Conservation (phyloP, 2,888 invertebrate species). For the Agonopterix subpropinquella region DNA sequence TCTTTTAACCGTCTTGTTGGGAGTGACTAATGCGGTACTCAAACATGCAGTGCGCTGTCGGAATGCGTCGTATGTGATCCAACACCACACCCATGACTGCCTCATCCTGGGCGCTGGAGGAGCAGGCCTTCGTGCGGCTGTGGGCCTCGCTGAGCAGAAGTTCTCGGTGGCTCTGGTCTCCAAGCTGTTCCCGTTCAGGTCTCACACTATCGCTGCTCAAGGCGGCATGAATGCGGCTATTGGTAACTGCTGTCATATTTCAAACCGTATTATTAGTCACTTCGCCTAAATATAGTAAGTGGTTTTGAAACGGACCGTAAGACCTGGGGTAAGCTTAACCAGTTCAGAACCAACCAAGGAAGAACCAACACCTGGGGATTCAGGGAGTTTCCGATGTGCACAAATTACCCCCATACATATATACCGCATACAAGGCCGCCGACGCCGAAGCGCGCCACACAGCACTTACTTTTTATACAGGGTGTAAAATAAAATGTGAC, state of each 20-base stretch:
- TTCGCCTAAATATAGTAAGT: background rate
- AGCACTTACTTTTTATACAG: too few relatives aligned
- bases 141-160: constrained; percentile 93
- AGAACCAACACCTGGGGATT: too few relatives aligned
- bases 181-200: constrained; percentile 97
- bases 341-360: too few relatives aligned
- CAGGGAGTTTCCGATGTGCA: too few relatives aligned
- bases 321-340: too few relatives aligned
- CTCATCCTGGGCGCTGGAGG: constrained; percentile 97
- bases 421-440: too few relatives aligned
- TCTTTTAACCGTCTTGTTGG: background rate
- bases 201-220: constrained; percentile 98
- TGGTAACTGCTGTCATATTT: constrained; percentile 66
- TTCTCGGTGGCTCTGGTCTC: constrained; percentile 97
- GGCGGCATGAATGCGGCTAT: constrained; percentile 99
- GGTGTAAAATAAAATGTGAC: too few relatives aligned
- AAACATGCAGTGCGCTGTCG: constrained; percentile 15
- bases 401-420: too few relatives aligned
- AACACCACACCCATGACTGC: constrained; percentile 96
- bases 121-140: constrained; percentile 95
- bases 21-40: too few relatives aligned
- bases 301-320: background rate
- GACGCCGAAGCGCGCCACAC: too few relatives aligned
- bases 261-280: background rate
- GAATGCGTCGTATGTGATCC: constrained; percentile 82